A percentile compares a stretch with the other conserved stretches of the same genome.
phyloP scores from a whole-genome alignment of 2,797 vertebrate genomes.

The Xiphophorus birchmanni region DNA sequence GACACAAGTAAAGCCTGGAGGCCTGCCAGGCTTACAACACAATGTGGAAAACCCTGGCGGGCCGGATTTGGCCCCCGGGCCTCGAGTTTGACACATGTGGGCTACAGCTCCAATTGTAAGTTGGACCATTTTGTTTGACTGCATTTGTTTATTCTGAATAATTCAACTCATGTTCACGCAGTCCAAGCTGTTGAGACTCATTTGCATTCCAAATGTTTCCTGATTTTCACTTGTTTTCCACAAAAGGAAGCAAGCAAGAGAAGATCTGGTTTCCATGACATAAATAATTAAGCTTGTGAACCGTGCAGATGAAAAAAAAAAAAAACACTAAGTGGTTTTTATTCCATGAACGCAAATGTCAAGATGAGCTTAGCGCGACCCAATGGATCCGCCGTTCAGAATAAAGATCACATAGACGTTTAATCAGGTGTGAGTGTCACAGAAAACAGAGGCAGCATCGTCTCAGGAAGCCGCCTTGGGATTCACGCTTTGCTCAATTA shows the following conservation, averaged over 20 bases:
- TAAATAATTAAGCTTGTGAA: constrained; percentile 20
- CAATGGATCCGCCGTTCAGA: constrained; percentile 29
- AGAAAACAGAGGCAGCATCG: constrained; percentile 43
- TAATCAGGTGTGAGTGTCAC: constrained; percentile 66
- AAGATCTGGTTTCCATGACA: constrained; percentile 5
- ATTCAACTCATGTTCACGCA: constrained; percentile 7
- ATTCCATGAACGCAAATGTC: constrained; percentile 63
- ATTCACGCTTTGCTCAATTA: constrained; percentile 62
- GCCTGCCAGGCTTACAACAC: no score
- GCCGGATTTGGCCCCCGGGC: no score
- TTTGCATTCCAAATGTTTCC: constrained; percentile 17
- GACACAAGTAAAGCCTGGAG: no score
- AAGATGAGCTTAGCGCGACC: constrained; percentile 42
- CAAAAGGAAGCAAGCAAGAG: background rate
- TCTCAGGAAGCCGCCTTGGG: constrained; percentile 51
- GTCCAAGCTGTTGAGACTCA: background rate
- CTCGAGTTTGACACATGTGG: background rate
- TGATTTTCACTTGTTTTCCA: constrained; percentile 13
- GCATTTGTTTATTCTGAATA: constrained; percentile 11
- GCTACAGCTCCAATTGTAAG: constrained; percentile 16
- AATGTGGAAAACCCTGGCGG: no score
- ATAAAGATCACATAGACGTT: constrained; percentile 54
- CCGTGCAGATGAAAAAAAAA: constrained; percentile 1
- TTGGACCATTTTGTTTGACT: background rate
- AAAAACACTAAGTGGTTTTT: constrained; percentile 35